Percentiles rank a stretch among this genome's conserved stretches.
Evolutionary conservation across 2,888 invertebrate species (phyloP).

Genomic region (Aphodius granarius): DNA sequence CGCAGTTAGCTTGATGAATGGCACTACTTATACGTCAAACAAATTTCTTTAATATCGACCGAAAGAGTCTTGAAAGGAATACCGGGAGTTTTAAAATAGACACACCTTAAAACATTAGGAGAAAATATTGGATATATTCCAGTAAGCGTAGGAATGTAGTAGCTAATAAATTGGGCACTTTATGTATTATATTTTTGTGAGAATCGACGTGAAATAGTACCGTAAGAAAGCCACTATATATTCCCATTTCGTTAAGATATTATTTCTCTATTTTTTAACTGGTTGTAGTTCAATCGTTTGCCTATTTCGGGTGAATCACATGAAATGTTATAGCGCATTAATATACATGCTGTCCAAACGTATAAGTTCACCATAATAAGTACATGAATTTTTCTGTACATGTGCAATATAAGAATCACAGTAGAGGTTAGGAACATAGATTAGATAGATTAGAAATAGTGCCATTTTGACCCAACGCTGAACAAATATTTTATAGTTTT

Average conservation of each 20-base stretch:
- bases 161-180: background rate
- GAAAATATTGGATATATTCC: background rate
- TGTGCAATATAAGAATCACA: too few species aligned
- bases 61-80: background rate
- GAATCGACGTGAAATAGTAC: background rate
- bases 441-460: too few species aligned
- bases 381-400: too few species aligned
- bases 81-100: slow-evolving; percentile 11
- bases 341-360: too few species aligned
- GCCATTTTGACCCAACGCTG: too few species aligned
- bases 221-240: background rate
- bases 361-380: too few species aligned
- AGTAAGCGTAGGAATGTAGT: background rate
- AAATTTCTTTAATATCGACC: slow-evolving; percentile 8
- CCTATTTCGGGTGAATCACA: background rate
- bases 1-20: background rate
- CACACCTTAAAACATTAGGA: background rate
- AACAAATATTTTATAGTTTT: too few species aligned
- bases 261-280: background rate
- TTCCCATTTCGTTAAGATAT: background rate
- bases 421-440: too few species aligned
- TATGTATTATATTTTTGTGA: background rate
- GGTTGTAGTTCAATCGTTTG: background rate
- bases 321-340: background rate
- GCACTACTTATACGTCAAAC: slow-evolving; percentile 3